Percentiles rank a stretch among this genome's conserved stretches.
Evolutionary conservation across 2,888 invertebrate species (phyloP).

Genomic region (Exocentrus adspersus): DNA sequence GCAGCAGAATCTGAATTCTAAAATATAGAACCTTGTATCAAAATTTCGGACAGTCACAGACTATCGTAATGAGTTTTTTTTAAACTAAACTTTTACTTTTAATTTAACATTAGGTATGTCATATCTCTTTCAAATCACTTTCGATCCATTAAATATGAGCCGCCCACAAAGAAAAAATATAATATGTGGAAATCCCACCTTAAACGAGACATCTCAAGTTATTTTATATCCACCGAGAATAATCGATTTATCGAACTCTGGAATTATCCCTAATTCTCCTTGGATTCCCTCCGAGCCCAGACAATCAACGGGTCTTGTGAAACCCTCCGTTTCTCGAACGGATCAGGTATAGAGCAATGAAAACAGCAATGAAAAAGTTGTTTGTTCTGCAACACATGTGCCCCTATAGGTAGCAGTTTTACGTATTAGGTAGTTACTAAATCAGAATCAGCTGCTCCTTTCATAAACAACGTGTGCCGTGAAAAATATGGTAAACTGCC

Average conservation of each 20-base stretch:
- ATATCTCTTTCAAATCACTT: too few relatives aligned
- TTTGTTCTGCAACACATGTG: conserved; percentile 55
- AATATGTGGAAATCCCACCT: neutral
- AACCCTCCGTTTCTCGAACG: conserved; percentile 30
- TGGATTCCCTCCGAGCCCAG: conserved; percentile 17
- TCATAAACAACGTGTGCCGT: conserved; percentile 49
- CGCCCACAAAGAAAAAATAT: too few relatives aligned
- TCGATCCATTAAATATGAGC: neutral
- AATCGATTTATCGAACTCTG: conserved; percentile 24
- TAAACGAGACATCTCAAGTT: conserved; percentile 2
- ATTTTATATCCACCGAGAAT: conserved; percentile 10
- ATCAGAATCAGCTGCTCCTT: conserved; percentile 53
- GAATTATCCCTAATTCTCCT: conserved; percentile 18
- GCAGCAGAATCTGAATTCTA: too few relatives aligned
- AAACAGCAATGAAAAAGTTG: conserved; percentile 55
- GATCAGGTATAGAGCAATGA: conserved; percentile 56
- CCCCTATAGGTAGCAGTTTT: conserved; percentile 44
- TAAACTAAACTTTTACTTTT: too few relatives aligned
- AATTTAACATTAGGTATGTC: too few relatives aligned
- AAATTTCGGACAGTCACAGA: too few relatives aligned
- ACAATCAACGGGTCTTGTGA: conserved; percentile 18
- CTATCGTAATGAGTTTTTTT: too few relatives aligned
- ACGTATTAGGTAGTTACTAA: conserved; percentile 46
- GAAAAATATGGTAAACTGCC: conserved; percentile 47
- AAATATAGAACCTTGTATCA: too few relatives aligned